These are phyloP conservation scores for Mastomys coucha DNA, from an alignment of 2,113 vertebrate species.

Conservation along the genomic window DNA sequence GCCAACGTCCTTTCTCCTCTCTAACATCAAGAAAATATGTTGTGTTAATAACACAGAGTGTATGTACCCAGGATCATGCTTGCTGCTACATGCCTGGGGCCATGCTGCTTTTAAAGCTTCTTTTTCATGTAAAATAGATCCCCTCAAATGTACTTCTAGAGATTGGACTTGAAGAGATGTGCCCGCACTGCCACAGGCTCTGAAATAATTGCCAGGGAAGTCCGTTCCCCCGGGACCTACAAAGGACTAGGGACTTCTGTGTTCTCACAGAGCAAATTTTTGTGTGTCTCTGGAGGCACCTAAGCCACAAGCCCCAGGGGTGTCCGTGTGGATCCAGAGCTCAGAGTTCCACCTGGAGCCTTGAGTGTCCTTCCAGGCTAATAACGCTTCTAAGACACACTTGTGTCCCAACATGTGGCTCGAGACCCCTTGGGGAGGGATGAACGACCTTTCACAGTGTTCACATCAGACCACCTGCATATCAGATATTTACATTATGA, in stretches of 20 bases:
- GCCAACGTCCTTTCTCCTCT: constrained; percentile 73
- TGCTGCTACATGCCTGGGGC: constrained; percentile 74
- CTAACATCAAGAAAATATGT: constrained; percentile 73
- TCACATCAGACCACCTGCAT: neutral
- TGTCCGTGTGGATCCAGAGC: rapidly evolving
- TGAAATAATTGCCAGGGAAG: constrained; percentile 85
- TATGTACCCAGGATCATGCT: constrained; percentile 70
- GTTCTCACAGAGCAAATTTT: constrained; percentile 49
- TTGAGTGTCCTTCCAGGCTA: neutral
- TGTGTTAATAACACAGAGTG: constrained; percentile 73
- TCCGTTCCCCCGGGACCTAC: constrained; percentile 77
- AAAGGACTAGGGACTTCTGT: constrained; percentile 22
- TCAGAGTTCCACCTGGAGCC: neutral
- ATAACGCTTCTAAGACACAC: neutral
- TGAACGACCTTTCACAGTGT: neutral
- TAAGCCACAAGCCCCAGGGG: neutral
- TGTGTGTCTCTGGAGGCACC: neutral
- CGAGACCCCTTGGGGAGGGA: neutral
- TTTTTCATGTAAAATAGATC: constrained; percentile 85
- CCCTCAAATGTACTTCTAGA: constrained; percentile 72
- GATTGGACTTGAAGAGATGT: constrained; percentile 79
- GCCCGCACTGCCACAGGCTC: constrained; percentile 81
- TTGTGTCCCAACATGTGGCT: neutral
- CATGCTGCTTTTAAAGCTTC: constrained; percentile 71
- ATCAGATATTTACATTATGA: neutral